Evolutionary conservation across 2,113 vertebrate species (phyloP).

Genomic region (Bettongia penicillata): DNA sequence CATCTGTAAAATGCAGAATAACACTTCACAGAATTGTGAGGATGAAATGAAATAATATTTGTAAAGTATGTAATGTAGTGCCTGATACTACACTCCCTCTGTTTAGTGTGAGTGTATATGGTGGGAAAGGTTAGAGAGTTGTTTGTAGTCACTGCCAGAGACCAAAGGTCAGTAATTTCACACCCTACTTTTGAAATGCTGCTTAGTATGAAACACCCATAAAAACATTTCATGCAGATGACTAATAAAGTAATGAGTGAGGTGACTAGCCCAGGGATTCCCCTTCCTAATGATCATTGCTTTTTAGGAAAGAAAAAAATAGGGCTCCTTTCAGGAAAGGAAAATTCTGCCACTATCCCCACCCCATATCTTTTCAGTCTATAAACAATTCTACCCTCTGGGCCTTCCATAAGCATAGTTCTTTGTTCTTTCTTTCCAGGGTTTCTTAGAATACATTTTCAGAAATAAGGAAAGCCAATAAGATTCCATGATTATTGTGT

Average conservation of each 20-base stretch:
- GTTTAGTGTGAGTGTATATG: fast-evolving
- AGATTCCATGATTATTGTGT: neutral
- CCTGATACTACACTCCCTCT: neutral
- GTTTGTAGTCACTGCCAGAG: neutral
- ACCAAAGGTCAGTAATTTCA: neutral
- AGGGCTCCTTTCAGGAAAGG: neutral
- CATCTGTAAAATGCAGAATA: neutral
- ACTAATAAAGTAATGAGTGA: neutral
- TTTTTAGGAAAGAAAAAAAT: neutral
- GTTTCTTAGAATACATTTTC: neutral
- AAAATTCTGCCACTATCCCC: neutral
- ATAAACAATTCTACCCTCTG: neutral
- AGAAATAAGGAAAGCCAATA: neutral
- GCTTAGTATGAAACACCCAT: neutral
- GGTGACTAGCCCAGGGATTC: neutral
- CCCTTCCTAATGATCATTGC: neutral
- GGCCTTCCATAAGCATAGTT: neutral
- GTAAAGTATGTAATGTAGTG: neutral
- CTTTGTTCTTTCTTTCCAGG: neutral
- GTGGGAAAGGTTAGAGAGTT: neutral
- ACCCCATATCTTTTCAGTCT: neutral
- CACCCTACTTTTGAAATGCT: neutral
- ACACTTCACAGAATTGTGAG: neutral
- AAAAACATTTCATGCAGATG: neutral
- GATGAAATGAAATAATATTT: neutral